Percentiles rank a stretch among this genome's conserved stretches.
Evolutionary conservation across 2,797 vertebrate genomes (phyloP).

Genomic region (Leucoraja ocellata): DNA sequence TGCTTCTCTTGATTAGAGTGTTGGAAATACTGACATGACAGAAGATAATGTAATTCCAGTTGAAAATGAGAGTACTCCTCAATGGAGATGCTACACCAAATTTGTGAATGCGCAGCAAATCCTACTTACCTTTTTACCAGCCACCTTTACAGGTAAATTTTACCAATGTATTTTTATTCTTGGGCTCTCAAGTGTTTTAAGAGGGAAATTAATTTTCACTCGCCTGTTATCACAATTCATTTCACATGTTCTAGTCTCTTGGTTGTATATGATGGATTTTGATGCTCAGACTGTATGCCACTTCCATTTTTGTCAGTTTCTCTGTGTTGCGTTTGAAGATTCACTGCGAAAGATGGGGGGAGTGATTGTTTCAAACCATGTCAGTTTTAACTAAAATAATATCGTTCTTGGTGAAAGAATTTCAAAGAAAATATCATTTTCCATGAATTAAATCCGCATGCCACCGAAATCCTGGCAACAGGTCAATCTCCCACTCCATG

Average conservation of each 20-base stretch:
- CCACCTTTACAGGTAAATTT: slow-evolving; percentile 71
- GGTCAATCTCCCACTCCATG: not conserved
- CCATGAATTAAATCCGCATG: not conserved
- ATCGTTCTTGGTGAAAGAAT: not conserved
- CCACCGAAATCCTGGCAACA: not conserved
- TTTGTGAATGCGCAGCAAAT: slow-evolving; percentile 79
- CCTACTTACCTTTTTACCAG: slow-evolving; percentile 85
- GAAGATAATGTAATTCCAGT: slow-evolving; percentile 59
- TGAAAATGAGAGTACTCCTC: slow-evolving; percentile 56
- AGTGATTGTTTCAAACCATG: not conserved
- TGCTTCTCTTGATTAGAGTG: slow-evolving; percentile 58
- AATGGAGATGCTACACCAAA: slow-evolving; percentile 88
- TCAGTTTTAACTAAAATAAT: not conserved
- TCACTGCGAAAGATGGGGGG: not conserved
- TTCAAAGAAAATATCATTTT: not conserved
- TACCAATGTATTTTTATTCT: not conserved
- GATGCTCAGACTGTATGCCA: not conserved
- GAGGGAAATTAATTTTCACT: not conserved
- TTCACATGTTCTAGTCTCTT: not conserved
- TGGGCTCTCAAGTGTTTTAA: not conserved
- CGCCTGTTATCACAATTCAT: not conserved
- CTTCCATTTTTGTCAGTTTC: not conserved
- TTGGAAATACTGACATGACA: slow-evolving; percentile 66
- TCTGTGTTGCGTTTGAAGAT: not conserved
- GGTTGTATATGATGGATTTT: not conserved